phyloP scores from a whole-genome alignment of 2,113 vertebrate species.

The Carlito syrichta region DNA sequence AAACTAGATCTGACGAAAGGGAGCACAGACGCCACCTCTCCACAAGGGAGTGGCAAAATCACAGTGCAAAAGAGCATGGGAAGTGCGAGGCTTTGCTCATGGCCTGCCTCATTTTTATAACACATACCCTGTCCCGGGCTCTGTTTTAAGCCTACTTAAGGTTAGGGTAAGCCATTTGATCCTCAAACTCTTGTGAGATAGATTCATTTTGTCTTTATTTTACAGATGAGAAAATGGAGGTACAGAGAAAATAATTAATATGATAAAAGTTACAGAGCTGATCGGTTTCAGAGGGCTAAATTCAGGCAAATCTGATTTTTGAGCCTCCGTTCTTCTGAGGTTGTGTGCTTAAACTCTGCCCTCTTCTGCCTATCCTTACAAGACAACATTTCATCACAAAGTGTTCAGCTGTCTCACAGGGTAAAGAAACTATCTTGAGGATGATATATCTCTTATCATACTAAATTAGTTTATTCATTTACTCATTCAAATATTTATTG shows the following conservation, averaged over 20 bases:
- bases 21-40: background rate
- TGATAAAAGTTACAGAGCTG: background rate
- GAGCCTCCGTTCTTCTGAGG: no score
- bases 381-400: background rate
- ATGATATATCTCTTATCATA: background rate
- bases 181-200: background rate
- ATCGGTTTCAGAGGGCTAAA: background rate
- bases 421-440: background rate
- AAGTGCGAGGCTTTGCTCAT: background rate
- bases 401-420: background rate
- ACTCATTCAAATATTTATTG: background rate
- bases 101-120: no score
- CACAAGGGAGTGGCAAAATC: fast-evolving
- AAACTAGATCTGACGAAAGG: background rate
- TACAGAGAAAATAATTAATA: background rate
- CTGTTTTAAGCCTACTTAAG: background rate
- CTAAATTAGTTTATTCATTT: background rate
- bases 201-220: no score
- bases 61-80: fast-evolving
- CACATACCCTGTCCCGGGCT: fast-evolving
- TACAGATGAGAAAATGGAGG: background rate
- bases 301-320: background rate
- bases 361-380: background rate
- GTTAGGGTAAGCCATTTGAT: no score
- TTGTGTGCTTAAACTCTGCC: background rate